Base-by-base conservation (phyloP, 2,888 invertebrate genomes). In the Leptinotarsa peninsularis region DNA sequence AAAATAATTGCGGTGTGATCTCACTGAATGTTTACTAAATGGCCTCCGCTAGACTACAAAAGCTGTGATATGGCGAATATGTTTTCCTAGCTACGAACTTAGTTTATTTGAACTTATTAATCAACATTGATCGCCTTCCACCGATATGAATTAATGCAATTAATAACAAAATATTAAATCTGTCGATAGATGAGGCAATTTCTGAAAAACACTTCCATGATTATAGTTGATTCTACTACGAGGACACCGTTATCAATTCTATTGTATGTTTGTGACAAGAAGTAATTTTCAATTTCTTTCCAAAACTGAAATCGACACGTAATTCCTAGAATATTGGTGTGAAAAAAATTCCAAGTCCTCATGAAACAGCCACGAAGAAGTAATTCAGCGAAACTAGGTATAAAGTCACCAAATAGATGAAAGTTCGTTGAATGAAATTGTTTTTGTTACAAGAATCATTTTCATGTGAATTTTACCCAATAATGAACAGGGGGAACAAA, bases 1-100 rank as follows among this genome's bases (percentile, higher is more conserved):
- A 81, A 82, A 81, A 82, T 82, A 79, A 80, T 79, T 73, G 74
- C 72, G 72, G 77, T 79, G 76, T 76, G 78, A 81, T 81, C 77
- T 69, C 73, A 75, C 50, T 71, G 63, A 76, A 75, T 75, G 72
- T 69, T 72, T 75, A 71, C 73, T 76, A 78, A 77, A 78, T 76
- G 76, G 73, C 76, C 71, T 75, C 73, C 60, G 74, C 75, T 79
- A 78, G 73, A 77, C 76, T 77, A 72, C 76, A 68, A 71, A 63
- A 49, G 69, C 72, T 71, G 66, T 74, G 77, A 76, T 76, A 70
- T 66, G 67, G 73, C 60, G 56, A 73, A 73, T 68, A 73, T 68
- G 63, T 63, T 63, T 27, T 33, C 63, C 63, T 33, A 13, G 43
- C 15, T 43, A 18, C 33, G 13, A 10, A 63, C 43, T 63, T 43